Percentiles rank a stretch among this genome's conserved stretches.
Conservation (phyloP, 2,888 invertebrate species). For the Omphaloscelis lunosa region DNA sequence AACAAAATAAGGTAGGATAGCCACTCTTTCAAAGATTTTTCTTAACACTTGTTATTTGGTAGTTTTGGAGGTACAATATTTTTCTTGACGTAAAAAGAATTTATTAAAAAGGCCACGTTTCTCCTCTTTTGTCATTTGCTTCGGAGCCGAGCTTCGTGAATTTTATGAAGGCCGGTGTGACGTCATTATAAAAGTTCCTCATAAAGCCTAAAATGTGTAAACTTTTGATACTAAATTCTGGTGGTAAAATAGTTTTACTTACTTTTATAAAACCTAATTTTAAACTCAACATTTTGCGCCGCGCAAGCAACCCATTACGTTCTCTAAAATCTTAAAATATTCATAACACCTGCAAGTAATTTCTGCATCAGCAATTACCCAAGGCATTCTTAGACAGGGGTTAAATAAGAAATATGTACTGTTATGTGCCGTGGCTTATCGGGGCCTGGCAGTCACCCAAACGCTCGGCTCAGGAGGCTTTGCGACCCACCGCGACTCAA, state of each 20-base stretch:
- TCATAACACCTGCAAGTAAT: conserved; percentile 41
- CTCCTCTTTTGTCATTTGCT: conserved; percentile 44
- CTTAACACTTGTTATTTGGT: neutral
- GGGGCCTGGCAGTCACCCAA: conserved; percentile 79
- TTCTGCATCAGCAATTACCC: conserved; percentile 52
- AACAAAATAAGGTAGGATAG: neutral
- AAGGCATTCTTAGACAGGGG: conserved; percentile 57
- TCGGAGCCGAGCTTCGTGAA: conserved; percentile 12
- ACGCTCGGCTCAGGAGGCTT: conserved; percentile 72
- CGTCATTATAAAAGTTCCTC: conserved; percentile 44
- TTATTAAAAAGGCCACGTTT: conserved; percentile 44
- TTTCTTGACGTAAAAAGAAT: conserved; percentile 25
- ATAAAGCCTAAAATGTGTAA: conserved; percentile 35
- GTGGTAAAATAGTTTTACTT: conserved; percentile 42
- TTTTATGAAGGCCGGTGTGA: conserved; percentile 49
- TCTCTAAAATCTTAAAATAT: conserved; percentile 21
- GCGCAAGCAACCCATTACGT: neutral
- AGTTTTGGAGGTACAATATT: neutral
- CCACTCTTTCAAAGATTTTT: neutral
- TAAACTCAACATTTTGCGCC: conserved; percentile 6
- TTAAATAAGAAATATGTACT: conserved; percentile 78
- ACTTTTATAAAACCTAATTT: conserved; percentile 19
- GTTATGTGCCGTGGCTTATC: conserved; percentile 76
- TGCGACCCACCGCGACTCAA: conserved; percentile 76
- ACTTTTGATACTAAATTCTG: conserved; percentile 33